Evolutionary conservation across 2,113 vertebrate species (phyloP).

Genomic region (Zonotrichia leucophrys): DNA sequence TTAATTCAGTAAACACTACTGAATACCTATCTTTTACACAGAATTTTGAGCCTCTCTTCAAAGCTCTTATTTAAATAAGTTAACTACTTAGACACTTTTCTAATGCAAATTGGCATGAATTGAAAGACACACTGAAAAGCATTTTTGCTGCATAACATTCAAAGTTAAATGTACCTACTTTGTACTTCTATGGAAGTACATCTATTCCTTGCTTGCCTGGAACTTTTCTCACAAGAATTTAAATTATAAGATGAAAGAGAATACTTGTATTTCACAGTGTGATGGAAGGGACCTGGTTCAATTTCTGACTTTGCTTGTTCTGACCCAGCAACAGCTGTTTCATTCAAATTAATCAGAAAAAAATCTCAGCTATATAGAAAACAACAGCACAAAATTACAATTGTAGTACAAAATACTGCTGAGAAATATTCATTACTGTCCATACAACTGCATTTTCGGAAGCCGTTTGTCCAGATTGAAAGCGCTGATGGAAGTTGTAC

Average conservation of each 20-base stretch:
- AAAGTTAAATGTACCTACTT: slow-evolving; percentile 53
- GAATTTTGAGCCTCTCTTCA: slow-evolving; percentile 36
- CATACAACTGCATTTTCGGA: neutral
- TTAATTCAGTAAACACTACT: slow-evolving; percentile 16
- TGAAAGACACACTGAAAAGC: slow-evolving; percentile 35
- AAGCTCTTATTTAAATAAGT: slow-evolving; percentile 50
- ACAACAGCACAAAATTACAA: neutral
- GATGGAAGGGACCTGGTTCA: neutral
- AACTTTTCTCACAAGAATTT: slow-evolving; percentile 28
- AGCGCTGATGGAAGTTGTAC: neutral
- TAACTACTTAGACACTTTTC: slow-evolving; percentile 46
- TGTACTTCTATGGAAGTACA: slow-evolving; percentile 19
- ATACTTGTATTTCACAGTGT: neutral
- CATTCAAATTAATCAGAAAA: neutral
- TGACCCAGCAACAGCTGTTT: neutral
- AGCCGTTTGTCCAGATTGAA: neutral
- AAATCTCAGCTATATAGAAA: neutral
- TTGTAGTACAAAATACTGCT: neutral
- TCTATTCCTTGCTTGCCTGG: neutral
- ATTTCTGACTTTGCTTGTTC: slow-evolving; percentile 1
- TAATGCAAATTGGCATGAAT: slow-evolving; percentile 47
- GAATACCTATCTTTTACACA: slow-evolving; percentile 34
- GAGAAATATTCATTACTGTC: neutral
- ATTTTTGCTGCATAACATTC: slow-evolving; percentile 32
- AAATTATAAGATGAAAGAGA: slow-evolving; percentile 26